phyloP scores from a whole-genome alignment of 2,888 invertebrate species.

The Dinocampus coccinellae region DNA sequence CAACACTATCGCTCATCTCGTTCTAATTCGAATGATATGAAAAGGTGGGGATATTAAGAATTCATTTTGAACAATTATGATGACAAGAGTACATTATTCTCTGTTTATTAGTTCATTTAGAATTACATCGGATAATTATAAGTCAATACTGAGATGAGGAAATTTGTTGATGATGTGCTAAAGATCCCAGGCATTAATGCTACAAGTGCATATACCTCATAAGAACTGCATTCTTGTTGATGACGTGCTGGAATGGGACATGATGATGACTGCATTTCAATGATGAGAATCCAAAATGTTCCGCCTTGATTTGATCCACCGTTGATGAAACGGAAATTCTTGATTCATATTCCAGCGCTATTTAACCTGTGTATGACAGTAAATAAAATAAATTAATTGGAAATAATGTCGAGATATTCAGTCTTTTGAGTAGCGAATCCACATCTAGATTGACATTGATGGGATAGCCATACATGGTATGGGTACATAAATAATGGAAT shows the following conservation, averaged over 20 bases:
- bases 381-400: not conserved
- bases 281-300: not conserved
- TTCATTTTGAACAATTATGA: too few species aligned
- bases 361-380: not conserved
- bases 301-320: not conserved
- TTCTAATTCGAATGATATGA: too few species aligned
- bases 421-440: not conserved
- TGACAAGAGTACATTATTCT: not conserved
- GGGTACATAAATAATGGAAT: not conserved
- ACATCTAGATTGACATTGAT: not conserved
- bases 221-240: not conserved
- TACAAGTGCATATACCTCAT: not conserved
- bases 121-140: not conserved
- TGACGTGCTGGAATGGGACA: not conserved
- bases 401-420: not conserved
- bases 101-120: not conserved
- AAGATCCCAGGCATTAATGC: not conserved
- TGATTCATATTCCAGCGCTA: not conserved
- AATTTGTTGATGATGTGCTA: not conserved
- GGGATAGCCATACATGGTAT: not conserved
- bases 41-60: too few species aligned
- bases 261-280: not conserved
- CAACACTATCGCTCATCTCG: too few species aligned
- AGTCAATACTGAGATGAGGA: not conserved
- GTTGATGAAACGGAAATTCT: not conserved